Evolutionary conservation across 2,113 vertebrate genomes (phyloP).

Genomic region (Todiramphus chloris): DNA sequence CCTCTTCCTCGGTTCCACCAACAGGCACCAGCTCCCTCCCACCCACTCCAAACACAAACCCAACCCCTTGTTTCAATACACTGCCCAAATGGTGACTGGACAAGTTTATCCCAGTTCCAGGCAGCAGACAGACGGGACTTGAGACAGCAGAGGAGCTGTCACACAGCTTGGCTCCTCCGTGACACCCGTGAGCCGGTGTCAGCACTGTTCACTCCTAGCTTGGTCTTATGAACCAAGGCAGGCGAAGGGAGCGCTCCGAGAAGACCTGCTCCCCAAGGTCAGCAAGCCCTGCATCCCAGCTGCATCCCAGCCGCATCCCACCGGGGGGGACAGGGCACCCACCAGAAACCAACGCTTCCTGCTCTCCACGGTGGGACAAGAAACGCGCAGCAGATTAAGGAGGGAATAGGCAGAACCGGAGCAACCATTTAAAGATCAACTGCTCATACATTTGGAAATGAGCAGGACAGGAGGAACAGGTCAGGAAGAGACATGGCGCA

Average conservation of each 20-base stretch:
- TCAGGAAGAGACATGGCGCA: neutral
- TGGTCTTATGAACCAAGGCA: accelerated
- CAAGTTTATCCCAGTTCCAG: neutral
- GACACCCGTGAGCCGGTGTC: neutral
- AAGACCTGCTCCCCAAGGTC: accelerated
- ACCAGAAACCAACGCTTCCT: neutral
- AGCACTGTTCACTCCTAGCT: neutral
- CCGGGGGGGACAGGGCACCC: neutral
- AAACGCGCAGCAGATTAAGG: neutral
- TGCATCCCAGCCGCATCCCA: accelerated
- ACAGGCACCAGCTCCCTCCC: neutral
- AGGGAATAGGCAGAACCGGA: neutral
- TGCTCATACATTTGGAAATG: neutral
- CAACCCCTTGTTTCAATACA: accelerated
- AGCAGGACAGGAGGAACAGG: neutral
- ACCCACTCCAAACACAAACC: neutral
- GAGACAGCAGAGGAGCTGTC: neutral
- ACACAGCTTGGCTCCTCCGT: neutral
- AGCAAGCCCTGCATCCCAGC: neutral
- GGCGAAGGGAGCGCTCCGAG: neutral
- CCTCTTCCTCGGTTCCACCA: neutral
- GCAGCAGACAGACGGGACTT: neutral
- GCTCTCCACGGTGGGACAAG: no score
- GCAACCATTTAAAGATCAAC: neutral
- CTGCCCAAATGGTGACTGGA: accelerated